Conservation (phyloP, 2,888 invertebrate species). For the Mesorhabditis spiculigera region DNA sequence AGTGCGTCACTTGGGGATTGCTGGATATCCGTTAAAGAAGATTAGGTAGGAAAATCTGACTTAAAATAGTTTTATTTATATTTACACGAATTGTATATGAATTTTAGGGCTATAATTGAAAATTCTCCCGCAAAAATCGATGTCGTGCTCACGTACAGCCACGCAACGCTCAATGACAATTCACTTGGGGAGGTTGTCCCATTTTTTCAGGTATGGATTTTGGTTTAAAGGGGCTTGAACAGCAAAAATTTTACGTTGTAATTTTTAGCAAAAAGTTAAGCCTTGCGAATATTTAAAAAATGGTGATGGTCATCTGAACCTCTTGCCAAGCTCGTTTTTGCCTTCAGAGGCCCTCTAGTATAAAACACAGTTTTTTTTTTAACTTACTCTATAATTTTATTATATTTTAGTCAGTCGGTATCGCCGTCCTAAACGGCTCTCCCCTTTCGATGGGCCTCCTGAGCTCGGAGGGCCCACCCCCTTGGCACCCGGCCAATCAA, state of each 20-base stretch:
- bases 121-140: slow-evolving; percentile 68
- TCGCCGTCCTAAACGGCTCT: slow-evolving; percentile 81
- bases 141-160: slow-evolving; percentile 74
- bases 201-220: slow-evolving; percentile 71
- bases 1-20: slow-evolving; percentile 78
- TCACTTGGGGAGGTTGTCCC: slow-evolving; percentile 72
- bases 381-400: not conserved
- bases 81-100: not conserved
- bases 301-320: not conserved
- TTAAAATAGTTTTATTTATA: not conserved
- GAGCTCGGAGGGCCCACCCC: slow-evolving; percentile 71
- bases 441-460: slow-evolving; percentile 79
- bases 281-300: not conserved
- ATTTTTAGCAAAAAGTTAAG: not conserved
- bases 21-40: slow-evolving; percentile 75
- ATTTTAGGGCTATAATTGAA: slow-evolving; percentile 57
- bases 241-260: not conserved
- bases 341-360: slow-evolving; percentile 6
- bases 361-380: slow-evolving; percentile 7
- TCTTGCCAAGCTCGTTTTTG: not conserved
- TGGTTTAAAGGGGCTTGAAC: not conserved
- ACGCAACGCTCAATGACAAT: slow-evolving; percentile 77
- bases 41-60: slow-evolving; percentile 67
- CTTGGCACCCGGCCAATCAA: slow-evolving; percentile 78
- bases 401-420: slow-evolving; percentile 66